phyloP scores from a whole-genome alignment of 2,113 vertebrate species.

The Chinchilla lanigera region DNA sequence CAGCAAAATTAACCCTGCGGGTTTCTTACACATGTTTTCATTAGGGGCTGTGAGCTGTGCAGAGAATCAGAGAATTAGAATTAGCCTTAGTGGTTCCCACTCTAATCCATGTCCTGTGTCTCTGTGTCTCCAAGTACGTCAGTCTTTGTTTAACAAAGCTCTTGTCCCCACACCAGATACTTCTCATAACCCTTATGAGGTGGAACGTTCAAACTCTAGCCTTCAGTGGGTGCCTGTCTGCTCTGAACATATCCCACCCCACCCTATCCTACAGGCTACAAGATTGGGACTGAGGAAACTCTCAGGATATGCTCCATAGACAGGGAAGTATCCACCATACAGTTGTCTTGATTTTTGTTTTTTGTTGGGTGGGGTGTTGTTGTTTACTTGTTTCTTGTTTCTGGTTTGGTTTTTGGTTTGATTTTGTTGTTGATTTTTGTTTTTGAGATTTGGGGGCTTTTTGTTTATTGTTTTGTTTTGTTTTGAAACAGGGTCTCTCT shows the following conservation, averaged over 20 bases:
- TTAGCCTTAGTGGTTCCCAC: constrained; percentile 76
- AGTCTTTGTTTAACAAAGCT: constrained; percentile 51
- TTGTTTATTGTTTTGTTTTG: not conserved
- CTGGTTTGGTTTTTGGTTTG: not conserved
- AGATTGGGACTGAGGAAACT: not conserved
- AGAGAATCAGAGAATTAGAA: constrained; percentile 84
- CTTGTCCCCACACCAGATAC: not conserved
- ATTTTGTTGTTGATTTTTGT: not conserved
- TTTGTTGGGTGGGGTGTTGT: not conserved
- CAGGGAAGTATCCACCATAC: not conserved
- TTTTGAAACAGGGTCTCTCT: not conserved
- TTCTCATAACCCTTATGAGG: not conserved
- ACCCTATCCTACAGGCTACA: not conserved
- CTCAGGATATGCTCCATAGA: not conserved
- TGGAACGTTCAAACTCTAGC: not conserved
- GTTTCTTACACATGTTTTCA: constrained; percentile 88
- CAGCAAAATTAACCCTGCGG: constrained; percentile 88
- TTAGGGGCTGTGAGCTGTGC: constrained; percentile 82
- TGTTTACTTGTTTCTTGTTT: not conserved
- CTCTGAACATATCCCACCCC: not conserved
- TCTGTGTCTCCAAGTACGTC: not conserved
- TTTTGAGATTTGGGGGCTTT: not conserved
- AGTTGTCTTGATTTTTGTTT: not conserved
- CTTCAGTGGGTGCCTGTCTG: not conserved
- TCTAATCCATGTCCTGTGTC: constrained; percentile 63